These are phyloP conservation scores for Sitta europaea DNA, from an alignment of 2,113 vertebrate genomes.

Conservation along the genomic window DNA sequence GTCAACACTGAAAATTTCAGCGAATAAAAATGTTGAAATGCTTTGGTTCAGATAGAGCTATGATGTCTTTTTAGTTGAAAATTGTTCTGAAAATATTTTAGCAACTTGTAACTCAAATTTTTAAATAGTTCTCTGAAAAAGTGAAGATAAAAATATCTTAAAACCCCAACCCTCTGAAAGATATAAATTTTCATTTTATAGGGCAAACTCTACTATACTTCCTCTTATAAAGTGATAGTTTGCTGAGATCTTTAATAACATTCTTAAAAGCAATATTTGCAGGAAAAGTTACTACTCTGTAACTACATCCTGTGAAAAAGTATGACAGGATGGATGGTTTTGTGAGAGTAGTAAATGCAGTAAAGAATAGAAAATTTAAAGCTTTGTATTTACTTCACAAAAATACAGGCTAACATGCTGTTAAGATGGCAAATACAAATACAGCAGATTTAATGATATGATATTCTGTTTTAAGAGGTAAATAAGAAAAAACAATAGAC, in stretches of 20 bases:
- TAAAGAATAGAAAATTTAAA: neutral
- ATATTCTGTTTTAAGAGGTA: neutral
- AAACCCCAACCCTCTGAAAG: accelerated
- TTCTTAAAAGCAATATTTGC: neutral
- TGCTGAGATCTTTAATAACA: neutral
- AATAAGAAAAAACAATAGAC: neutral
- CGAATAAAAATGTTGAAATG: neutral
- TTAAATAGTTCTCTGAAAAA: neutral
- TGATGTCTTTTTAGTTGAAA: neutral
- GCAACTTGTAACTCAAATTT: neutral
- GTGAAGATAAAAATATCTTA: accelerated
- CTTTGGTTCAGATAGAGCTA: neutral
- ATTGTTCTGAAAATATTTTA: neutral
- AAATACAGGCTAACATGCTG: neutral
- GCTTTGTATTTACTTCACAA: neutral
- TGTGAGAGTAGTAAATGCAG: neutral
- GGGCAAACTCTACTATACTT: neutral
- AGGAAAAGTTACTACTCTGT: neutral
- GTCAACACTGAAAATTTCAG: neutral
- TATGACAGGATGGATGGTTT: neutral
- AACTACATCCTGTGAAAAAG: no score
- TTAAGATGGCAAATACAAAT: neutral
- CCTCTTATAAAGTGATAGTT: neutral
- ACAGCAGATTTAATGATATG: neutral
- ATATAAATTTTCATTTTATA: neutral